Base-by-base conservation (phyloP, 2,113 vertebrate species). In the Nansenia antarctica region DNA sequence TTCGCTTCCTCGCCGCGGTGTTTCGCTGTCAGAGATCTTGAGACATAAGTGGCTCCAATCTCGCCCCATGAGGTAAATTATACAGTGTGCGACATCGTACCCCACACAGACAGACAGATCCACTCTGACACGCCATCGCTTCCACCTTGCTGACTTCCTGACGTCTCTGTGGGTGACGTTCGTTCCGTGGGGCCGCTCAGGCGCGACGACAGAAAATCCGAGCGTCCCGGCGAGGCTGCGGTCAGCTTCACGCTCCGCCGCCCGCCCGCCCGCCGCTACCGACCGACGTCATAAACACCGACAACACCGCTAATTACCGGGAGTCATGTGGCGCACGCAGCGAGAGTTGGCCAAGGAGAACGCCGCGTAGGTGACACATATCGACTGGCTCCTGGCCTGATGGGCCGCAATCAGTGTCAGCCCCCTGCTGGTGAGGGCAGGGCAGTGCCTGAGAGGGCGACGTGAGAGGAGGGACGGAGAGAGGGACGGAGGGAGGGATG, bases 71-170 rank as follows among this genome's bases (percentile, higher is more conserved):
- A 80, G 78, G 69, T 87, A 79, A 88, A 86, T 87, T 86, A 89
- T 85, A 85, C 72, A 82, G 70, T 59, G 77, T 82, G 68, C 65
- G 83, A 79, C 84, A 78, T 85, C 72, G 82, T 76, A 74, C 78
- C 82, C 77, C 2, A 18, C 61, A 27, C 75, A 70, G 61, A 29
- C 76, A 69, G 78, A 67, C 83, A 77, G 67, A 65, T 65, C 74
- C 81, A 76, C 34, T 5, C 54, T 77, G 79, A 76, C 85, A 80
- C 80, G 69, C 62, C 82, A 82, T 82, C 67, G 78, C 84, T 90
- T 89, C 87, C 86, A 86, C 86, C 78, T 86, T 77, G 76, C 83
- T 81, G 86, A 67, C 82, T 84, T 70, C 69, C 69, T 86, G 85
- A 87, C 83, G 87, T 82, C 78, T 85, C 76, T 80, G 76, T 73